These are phyloP conservation scores for Sparidentex hasta DNA, from an alignment of 2,797 vertebrate genomes.

Conservation along the genomic window DNA sequence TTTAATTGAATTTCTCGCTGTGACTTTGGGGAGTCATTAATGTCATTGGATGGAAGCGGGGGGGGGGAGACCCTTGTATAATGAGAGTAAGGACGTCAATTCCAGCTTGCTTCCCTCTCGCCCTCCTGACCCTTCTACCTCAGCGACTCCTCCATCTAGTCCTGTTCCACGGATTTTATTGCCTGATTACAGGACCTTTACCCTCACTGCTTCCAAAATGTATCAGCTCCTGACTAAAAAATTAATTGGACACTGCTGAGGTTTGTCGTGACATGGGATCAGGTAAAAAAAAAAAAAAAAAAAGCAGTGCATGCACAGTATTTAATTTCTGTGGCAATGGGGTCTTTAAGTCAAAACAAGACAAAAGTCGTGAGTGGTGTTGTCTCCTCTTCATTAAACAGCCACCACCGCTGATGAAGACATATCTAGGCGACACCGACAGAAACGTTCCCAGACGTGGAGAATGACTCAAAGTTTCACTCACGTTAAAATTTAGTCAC, in stretches of 20 bases:
- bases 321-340: too few species aligned
- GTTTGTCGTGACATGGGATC: constrained; percentile 14
- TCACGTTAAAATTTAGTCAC: too few species aligned
- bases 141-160: constrained; percentile 34
- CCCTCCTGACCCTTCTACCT: constrained; percentile 24
- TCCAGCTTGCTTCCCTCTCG: constrained; percentile 34
- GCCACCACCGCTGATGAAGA: too few species aligned
- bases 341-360: too few species aligned
- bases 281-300: not conserved
- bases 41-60: constrained; percentile 26
- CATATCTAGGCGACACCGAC: too few species aligned
- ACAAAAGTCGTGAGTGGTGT: too few species aligned
- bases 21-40: constrained; percentile 62
- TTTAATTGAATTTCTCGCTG: constrained; percentile 66
- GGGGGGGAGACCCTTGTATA: constrained; percentile 35
- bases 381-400: too few species aligned
- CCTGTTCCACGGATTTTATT: constrained; percentile 59
- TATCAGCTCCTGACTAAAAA: constrained; percentile 50
- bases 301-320: too few species aligned
- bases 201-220: constrained; percentile 45
- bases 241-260: constrained; percentile 23
- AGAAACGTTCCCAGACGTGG: too few species aligned
- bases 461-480: too few species aligned
- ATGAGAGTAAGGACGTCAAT: constrained; percentile 58
- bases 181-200: constrained; percentile 47